phyloP scores from a whole-genome alignment of 2,113 vertebrate species.

The Pseudorhombus dupliciocellatus region DNA sequence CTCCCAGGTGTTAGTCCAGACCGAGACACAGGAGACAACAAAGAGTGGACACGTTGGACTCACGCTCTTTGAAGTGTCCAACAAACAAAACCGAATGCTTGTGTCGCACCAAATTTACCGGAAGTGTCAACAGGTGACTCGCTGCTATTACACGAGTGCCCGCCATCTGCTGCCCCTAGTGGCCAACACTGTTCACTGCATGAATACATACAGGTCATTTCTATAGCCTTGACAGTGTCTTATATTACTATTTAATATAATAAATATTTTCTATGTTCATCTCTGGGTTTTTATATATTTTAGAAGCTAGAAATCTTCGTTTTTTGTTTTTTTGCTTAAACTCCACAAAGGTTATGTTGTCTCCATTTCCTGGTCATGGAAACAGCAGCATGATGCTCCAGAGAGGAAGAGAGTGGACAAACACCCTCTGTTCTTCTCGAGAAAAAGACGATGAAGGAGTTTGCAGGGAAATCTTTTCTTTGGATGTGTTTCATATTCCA shows the following conservation, averaged over 20 bases:
- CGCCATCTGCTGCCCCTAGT: background rate
- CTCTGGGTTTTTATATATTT: no score
- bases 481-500: background rate
- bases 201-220: no score
- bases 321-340: background rate
- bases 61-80: no score
- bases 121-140: background rate
- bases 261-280: no score
- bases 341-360: constrained; percentile 5
- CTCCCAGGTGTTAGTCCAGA: background rate
- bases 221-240: no score
- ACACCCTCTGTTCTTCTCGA: background rate
- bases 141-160: background rate
- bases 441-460: background rate
- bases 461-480: background rate
- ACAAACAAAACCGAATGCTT: background rate
- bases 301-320: no score
- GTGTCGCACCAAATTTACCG: background rate
- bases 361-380: background rate
- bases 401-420: constrained; percentile 14
- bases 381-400: constrained; percentile 4
- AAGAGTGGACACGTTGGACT: no score
- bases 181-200: background rate
- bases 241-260: no score
- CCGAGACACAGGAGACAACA: no score